A percentile compares a stretch with the other conserved stretches of the same genome.
Conservation (phyloP, 2,888 invertebrate genomes). For the Cryptophagus acutangulus region DNA sequence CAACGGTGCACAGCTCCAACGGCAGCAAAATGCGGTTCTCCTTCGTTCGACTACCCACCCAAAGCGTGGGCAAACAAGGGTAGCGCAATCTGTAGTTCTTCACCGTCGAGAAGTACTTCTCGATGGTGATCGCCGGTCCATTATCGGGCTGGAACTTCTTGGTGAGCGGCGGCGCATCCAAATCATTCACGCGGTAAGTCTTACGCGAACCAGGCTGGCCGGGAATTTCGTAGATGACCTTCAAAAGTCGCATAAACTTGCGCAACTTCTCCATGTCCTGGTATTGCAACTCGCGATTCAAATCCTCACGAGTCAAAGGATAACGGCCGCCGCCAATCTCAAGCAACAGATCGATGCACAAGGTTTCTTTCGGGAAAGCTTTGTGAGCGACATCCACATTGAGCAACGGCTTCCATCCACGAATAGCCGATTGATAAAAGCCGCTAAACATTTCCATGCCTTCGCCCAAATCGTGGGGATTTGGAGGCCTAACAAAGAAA, state of each 20-base stretch:
- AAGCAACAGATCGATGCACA: conserved; percentile 44
- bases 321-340: conserved; percentile 17
- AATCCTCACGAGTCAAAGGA: conserved; percentile 13
- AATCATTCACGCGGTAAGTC: conserved; percentile 48
- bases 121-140: conserved; percentile 44
- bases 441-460: conserved; percentile 89
- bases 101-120: conserved; percentile 45
- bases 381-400: conserved; percentile 89
- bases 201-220: conserved; percentile 43
- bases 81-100: conserved; percentile 49
- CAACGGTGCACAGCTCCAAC: conserved; percentile 74
- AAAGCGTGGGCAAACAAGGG: conserved; percentile 76
- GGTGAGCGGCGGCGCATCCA: conserved; percentile 39
- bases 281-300: conserved; percentile 14
- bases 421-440: conserved; percentile 85
- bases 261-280: conserved; percentile 23
- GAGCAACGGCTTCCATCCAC: conserved; percentile 82
- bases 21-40: conserved; percentile 73
- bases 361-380: conserved; percentile 62
- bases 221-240: conserved; percentile 51
- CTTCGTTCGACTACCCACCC: conserved; percentile 55
- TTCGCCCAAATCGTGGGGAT: conserved; percentile 58
- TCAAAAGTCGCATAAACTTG: conserved; percentile 33
- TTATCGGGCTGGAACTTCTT: conserved; percentile 43
- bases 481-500: conserved; percentile 31